Conservation (phyloP, 2,113 vertebrate genomes). For the Apteryx mantelli region DNA sequence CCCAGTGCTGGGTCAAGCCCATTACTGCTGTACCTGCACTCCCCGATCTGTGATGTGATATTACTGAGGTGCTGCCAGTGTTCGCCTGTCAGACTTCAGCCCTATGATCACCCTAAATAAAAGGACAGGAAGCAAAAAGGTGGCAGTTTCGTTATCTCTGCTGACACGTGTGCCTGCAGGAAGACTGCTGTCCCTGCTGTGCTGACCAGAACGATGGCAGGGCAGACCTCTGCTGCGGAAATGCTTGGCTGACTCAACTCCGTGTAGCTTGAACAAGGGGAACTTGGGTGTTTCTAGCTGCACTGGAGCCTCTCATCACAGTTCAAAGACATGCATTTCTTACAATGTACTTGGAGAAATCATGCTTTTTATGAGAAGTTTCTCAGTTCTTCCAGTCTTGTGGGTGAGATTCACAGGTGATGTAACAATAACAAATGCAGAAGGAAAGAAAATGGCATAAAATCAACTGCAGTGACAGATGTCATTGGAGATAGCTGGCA, state of each 20-base stretch:
- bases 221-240: neutral
- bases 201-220: accelerated
- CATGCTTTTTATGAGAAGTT: accelerated
- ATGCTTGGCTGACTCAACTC: neutral
- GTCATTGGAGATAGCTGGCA: neutral
- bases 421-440: neutral
- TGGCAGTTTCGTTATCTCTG: neutral
- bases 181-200: neutral
- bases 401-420: neutral
- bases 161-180: neutral
- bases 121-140: neutral
- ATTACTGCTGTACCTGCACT: neutral
- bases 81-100: neutral
- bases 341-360: neutral
- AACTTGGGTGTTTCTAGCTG: neutral
- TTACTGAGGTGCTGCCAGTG: neutral
- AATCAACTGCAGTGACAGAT: neutral
- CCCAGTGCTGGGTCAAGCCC: neutral
- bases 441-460: neutral
- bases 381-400: neutral
- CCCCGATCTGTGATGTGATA: neutral
- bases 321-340: neutral
- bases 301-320: accelerated
- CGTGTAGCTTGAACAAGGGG: neutral
- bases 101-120: neutral